Evolutionary conservation across 2,113 vertebrate species (phyloP).

Genomic region (Semnornis frantzii): DNA sequence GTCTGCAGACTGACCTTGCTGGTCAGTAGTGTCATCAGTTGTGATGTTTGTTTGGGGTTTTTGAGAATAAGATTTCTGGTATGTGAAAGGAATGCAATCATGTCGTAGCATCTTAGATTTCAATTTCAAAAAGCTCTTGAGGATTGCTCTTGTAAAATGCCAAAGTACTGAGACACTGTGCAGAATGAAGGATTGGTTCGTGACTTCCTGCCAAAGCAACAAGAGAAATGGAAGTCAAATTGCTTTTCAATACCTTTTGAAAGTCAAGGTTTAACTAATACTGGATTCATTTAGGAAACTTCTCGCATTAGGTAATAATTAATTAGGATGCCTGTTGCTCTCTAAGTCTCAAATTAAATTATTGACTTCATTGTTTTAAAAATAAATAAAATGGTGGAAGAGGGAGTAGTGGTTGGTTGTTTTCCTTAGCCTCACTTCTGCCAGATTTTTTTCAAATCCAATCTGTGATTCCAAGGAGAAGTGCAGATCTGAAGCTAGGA

Average conservation of each 20-base stretch:
- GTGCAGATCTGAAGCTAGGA: background rate
- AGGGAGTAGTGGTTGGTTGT: rapidly evolving
- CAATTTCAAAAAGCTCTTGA: background rate
- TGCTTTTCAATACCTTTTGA: background rate
- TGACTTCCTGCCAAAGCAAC: background rate
- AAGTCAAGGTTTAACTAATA: background rate
- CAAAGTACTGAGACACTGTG: background rate
- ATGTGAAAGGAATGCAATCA: background rate
- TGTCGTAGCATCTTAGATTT: background rate
- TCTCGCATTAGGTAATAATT: background rate
- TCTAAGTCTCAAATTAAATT: background rate
- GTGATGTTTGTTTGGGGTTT: background rate
- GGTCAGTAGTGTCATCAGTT: background rate
- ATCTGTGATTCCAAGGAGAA: background rate
- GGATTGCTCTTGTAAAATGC: background rate
- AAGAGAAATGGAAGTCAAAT: background rate
- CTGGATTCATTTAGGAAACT: background rate
- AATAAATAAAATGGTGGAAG: background rate
- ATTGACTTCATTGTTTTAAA: background rate
- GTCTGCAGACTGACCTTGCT: background rate
- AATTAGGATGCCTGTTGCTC: background rate
- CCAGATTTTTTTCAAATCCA: background rate
- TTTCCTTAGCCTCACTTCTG: background rate
- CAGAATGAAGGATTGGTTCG: background rate
- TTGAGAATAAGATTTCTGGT: background rate